Base-by-base conservation (phyloP, 1,140 invertebrate species). In the Macrobrachium nipponense region DNA sequence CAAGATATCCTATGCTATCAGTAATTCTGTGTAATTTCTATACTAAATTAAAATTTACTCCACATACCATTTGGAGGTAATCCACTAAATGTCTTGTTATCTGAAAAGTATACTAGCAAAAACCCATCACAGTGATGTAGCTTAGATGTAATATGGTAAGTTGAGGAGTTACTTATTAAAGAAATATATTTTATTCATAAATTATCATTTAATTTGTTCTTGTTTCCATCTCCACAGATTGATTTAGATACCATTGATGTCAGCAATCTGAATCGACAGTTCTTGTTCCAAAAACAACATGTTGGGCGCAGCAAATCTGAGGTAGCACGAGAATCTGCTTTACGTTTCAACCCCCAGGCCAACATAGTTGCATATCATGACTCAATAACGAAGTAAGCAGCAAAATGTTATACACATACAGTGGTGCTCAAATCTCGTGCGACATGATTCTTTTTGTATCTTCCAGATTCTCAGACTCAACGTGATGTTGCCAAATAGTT, bases 211-310 rank as follows among this genome's bases (percentile, higher is more conserved):
- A 61, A 79, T n/a, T 60, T 79, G 43, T 51, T 11, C 15, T n/a
- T 58, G 8, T 75, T n/a, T 66, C 15, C 8, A 2, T 61, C 8
- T 85, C 64, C 58, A 44, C 91, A 99, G 98, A 98, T 99, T 92
- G 99, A 99, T 93, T 93, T 99, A 90, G 99, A 99, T 91, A 99
- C 98, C 3, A 99, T 99, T 90, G 99, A 99, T 92, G 96, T 99
- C 17, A 99, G 97, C 91, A 99, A 99, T 91, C 93, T 99, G 58
- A 99, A 99, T 91, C 93, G 99, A 17, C 99, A 99, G 91, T 99
- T 99, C 92, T 91, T 99, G 5, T 99, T 99, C 91, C 95, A 98
- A 90, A 97, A 97, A 90, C 95, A 98, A 90, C 98, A 99, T 94
- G 98, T 99, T 87, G 98, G 98, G 7, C 98, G 98, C 91, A 97